phyloP scores from a whole-genome alignment of 1,140 invertebrate species.

The Euborellia annulipes region DNA sequence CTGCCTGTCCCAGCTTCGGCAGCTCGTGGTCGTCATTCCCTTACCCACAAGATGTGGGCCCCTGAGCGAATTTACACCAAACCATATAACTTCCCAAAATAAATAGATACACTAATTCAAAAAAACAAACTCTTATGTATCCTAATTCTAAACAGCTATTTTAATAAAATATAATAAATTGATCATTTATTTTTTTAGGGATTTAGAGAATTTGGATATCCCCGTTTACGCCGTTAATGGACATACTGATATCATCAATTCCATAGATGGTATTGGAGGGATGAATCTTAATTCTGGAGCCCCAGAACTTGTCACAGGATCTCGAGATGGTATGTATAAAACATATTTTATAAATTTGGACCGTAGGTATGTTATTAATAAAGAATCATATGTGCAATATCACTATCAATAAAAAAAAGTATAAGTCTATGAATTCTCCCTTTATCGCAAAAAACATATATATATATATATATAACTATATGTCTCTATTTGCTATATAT shows the following conservation, averaged over 20 bases:
- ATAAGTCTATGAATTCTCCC: background rate
- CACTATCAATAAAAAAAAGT: background rate
- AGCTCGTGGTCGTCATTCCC: too few species aligned
- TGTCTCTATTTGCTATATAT: background rate
- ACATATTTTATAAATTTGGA: background rate
- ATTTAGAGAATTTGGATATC: slow-evolving; percentile 54
- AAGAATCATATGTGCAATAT: background rate
- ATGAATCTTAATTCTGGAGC: slow-evolving; percentile 67
- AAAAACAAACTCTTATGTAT: too few species aligned
- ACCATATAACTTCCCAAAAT: too few species aligned
- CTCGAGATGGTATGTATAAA: slow-evolving; percentile 58
- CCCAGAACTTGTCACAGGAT: slow-evolving; percentile 86
- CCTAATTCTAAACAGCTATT: too few species aligned
- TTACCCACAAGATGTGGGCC: too few species aligned
- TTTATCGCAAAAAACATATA: background rate
- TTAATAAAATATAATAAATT: too few species aligned
- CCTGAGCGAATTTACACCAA: too few species aligned
- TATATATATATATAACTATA: background rate
- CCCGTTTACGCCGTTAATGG: slow-evolving; percentile 70
- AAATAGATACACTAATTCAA: too few species aligned
- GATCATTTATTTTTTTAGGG: slow-evolving; percentile 42
- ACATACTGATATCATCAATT: slow-evolving; percentile 80
- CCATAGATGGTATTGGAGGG: slow-evolving; percentile 86
- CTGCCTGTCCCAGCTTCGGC: too few species aligned
- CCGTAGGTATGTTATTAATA: background rate